Conservation (phyloP, 2,113 vertebrate genomes). For the Dinomys branickii region DNA sequence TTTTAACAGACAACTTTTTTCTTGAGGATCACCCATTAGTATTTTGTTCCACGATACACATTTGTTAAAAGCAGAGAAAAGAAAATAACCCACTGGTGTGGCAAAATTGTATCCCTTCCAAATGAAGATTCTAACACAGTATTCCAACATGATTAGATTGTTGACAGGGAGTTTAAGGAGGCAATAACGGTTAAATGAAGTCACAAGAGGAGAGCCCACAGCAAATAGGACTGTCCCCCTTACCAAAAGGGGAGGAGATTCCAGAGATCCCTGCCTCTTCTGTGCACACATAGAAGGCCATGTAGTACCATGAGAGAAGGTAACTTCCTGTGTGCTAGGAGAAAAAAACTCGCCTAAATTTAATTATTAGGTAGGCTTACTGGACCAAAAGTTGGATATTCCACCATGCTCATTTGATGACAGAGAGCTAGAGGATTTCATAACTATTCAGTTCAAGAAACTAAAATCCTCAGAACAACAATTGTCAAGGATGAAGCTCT, state of each 20-base stretch:
- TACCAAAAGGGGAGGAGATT: not conserved
- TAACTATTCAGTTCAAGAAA: not conserved
- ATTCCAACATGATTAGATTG: not conserved
- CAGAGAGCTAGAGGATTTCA: not conserved
- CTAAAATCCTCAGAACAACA: not conserved
- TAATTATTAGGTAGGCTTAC: not conserved
- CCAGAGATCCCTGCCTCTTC: not conserved
- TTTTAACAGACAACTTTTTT: not conserved
- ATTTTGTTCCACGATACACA: not conserved
- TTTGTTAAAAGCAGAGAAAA: not conserved
- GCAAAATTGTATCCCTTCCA: not conserved
- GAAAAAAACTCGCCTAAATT: not conserved
- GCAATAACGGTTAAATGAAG: not conserved
- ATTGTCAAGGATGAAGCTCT: not conserved
- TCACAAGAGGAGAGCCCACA: not conserved
- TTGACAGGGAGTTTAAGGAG: not conserved
- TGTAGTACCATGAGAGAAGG: not conserved
- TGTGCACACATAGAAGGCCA: not conserved
- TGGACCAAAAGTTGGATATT: not conserved
- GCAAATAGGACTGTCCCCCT: not conserved
- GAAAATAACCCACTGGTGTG: not conserved
- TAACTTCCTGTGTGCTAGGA: fast-evolving
- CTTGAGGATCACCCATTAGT: not conserved
- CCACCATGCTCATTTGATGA: not conserved
- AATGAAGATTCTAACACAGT: not conserved